Percentiles rank a stretch among this genome's conserved stretches.
phyloP scores from a whole-genome alignment of 2,797 vertebrate genomes.

The Percopsis omiscomaycus region DNA sequence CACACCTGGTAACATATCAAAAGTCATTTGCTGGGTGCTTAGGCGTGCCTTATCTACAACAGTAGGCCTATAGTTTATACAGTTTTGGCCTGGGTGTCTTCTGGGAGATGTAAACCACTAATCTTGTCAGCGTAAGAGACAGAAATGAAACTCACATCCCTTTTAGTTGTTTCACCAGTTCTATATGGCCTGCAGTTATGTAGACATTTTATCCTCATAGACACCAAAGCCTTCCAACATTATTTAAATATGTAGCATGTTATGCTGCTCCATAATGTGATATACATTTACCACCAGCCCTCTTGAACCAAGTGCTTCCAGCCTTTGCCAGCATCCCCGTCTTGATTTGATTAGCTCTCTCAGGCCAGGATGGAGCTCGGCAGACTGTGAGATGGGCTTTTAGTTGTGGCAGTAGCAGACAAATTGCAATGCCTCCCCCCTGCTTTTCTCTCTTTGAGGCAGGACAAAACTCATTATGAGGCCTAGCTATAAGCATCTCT shows the following conservation, averaged over 20 bases:
- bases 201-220: constrained; percentile 1
- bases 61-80: not conserved
- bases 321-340: constrained; percentile 43
- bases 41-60: not conserved
- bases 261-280: constrained; percentile 20
- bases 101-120: not conserved
- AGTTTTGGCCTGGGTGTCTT: not conserved
- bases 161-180: not conserved
- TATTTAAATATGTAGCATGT: constrained; percentile 11
- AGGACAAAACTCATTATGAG: constrained; percentile 15
- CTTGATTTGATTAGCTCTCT: constrained; percentile 65
- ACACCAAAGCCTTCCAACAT: constrained; percentile 2
- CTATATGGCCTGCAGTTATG: not conserved
- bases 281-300: constrained; percentile 9
- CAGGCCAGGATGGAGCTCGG: constrained; percentile 43
- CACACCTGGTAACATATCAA: not conserved
- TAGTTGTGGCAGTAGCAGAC: constrained; percentile 53
- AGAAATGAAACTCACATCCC: no score
- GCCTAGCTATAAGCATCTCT: constrained; percentile 42
- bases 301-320: constrained; percentile 31
- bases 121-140: not conserved
- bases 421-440: constrained; percentile 69
- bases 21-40: not conserved
- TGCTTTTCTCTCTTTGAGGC: constrained; percentile 10
- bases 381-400: constrained; percentile 51